phyloP scores from a whole-genome alignment of 2,888 invertebrate genomes.

The Uloborus plumipes region DNA sequence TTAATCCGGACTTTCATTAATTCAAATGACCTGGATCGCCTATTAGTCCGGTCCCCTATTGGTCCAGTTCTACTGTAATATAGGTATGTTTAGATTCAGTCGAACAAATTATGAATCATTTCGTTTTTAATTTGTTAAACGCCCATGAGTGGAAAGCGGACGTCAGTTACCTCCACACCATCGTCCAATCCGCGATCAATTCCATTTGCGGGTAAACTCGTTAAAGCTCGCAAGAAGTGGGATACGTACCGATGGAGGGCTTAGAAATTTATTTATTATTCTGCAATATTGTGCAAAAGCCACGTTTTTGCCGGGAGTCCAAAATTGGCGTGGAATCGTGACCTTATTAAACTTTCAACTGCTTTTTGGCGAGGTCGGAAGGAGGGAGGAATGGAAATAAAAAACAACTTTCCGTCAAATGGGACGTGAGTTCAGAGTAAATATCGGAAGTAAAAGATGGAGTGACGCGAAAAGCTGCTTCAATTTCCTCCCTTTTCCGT shows the following conservation, averaged over 20 bases:
- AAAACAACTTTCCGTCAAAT: constrained; percentile 53
- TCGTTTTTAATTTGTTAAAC: constrained; percentile 31
- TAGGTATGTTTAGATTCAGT: no score
- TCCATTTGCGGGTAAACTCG: constrained; percentile 64
- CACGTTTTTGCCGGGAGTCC: constrained; percentile 50
- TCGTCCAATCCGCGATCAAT: constrained; percentile 61
- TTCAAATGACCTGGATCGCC: no score
- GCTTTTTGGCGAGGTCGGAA: constrained; percentile 36
- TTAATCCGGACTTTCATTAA: no score
- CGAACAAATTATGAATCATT: no score
- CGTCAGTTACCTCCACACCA: constrained; percentile 9
- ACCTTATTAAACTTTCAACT: constrained; percentile 62
- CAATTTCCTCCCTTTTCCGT: no score
- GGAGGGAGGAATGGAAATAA: background rate
- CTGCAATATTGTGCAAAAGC: constrained; percentile 58
- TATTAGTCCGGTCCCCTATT: no score
- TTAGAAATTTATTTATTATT: constrained; percentile 62
- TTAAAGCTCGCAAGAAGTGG: constrained; percentile 34
- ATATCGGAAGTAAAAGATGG: constrained; percentile 29
- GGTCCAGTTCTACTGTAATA: no score
- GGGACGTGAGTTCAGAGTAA: constrained; percentile 58
- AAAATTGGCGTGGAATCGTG: constrained; percentile 63
- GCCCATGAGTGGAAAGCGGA: constrained; percentile 12
- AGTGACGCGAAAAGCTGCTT: constrained; percentile 7
- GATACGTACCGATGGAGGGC: background rate